Evolutionary conservation across 2,797 vertebrate species (phyloP), one percentile per base, ranked within the genome.

Genomic region (Channa striata): DNA sequence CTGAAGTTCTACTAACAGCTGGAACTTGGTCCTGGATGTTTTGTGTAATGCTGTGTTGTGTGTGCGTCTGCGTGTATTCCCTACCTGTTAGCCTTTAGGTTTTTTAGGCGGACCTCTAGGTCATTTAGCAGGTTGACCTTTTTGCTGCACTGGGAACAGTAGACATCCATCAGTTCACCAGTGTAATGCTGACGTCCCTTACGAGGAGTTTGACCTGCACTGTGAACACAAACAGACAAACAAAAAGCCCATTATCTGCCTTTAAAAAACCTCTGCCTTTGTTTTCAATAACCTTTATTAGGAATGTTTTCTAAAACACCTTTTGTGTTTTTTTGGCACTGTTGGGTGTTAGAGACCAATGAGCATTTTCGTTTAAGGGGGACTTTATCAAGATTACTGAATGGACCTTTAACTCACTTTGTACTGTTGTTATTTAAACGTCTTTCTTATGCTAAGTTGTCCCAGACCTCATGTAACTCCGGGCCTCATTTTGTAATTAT

Each of bases 91-190:
- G 95, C 93, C 92, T 97, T 97, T 63, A 99, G 94, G 91, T 95
- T 97, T 90, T 95, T 97, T 61, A 99, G 96, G n/a, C 98, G 94
- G 76, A 94, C 96, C 85, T 98, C 97, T 90, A 99, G 91, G 89
- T 99, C 97, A 64, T 96, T 97, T 17, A 99, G 95, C 61, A 98
- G 94, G 83, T 96, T 97, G 93, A 99, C 96, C 89, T 97, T 97
- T 92, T 96, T 98, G 92, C 96, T 97, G 95, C 98, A 99, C 89
- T 98, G 97, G n/a, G 96, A 96, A 88, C 98, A 99, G 93, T 97
- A 98, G 66, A 98, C 93, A 50, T 98, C 96, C 91, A 96, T 93
- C 33, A 95, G 80, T 52, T 97, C 97, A 0, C 87, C 93, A 43
- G 92, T 93, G 92, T 95, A 97, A 59, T 93, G 65, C 34, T 95